Percentiles rank a stretch among this genome's conserved stretches.
Evolutionary conservation across 2,888 invertebrate genomes (phyloP).

Genomic region (Matsumyia berberina): DNA sequence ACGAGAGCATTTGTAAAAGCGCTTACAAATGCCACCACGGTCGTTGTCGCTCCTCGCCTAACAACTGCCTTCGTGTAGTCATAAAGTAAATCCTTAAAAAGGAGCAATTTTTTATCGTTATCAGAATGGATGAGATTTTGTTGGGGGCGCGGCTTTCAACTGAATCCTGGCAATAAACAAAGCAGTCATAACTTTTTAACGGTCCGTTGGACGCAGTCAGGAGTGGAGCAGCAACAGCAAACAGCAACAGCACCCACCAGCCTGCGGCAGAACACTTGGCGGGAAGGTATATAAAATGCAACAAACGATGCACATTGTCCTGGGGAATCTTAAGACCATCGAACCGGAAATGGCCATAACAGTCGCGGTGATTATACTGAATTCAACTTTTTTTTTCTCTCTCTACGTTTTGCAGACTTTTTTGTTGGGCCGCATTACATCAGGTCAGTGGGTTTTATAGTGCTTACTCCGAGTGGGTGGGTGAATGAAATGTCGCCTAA

Average conservation of each 20-base stretch:
- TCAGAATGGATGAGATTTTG: conserved; percentile 48
- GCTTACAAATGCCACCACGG: conserved; percentile 50
- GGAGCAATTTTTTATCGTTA: conserved; percentile 73
- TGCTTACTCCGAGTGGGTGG: background rate
- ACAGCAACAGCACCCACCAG: conserved; percentile 8
- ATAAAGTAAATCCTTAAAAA: conserved; percentile 76
- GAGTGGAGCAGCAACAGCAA: conserved; percentile 27
- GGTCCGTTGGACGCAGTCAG: conserved; percentile 57
- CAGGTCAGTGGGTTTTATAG: conserved; percentile 68
- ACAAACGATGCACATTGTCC: conserved; percentile 72
- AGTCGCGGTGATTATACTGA: conserved; percentile 66
- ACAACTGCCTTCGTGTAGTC: conserved; percentile 60
- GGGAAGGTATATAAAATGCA: conserved; percentile 62
- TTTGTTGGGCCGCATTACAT: conserved; percentile 45
- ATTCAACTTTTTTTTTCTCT: conserved; percentile 45
- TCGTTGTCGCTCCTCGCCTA: conserved; percentile 56
- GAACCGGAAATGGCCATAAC: conserved; percentile 73
- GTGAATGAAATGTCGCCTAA: background rate
- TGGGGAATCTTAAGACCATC: conserved; percentile 63
- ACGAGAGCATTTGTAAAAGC: conserved; percentile 53
- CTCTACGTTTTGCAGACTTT: conserved; percentile 5
- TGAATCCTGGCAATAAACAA: conserved; percentile 73
- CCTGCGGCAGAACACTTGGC: conserved; percentile 42
- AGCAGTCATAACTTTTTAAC: conserved; percentile 75
- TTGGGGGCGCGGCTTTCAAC: conserved; percentile 42